Base-by-base conservation (phyloP, 2,888 invertebrate genomes). In the Anticlea derivata region DNA sequence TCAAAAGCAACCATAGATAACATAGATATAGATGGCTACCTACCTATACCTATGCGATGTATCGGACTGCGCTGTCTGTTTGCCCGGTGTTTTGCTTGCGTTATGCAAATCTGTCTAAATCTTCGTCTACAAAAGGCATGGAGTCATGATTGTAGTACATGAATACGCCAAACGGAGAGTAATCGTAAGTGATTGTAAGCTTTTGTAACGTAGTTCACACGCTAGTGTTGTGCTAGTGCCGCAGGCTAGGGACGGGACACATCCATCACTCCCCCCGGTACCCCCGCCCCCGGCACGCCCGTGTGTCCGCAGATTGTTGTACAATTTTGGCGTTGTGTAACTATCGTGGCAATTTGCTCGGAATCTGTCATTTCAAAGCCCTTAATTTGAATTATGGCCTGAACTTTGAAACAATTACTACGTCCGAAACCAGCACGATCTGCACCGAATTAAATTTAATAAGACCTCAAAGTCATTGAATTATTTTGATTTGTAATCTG, bases 91-190 rank as follows among this genome's bases (percentile, higher is more conserved):
- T 44, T 48, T 39, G 55, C 58, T 68, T 70, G 63, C 62, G 58
- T 58, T 66, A 68, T 41, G 50, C 41, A 49, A 50, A 51, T 57
- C 59, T 58, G 66, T 63, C 50, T 44, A 50, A 51, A 55, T 46
- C 53, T 55, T 31, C 40, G 44, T 40, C 51, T 39, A 45, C 60
- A 51, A 58, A 56, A 50, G 70, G 54, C 56, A 51, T 34, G 56
- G 58, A 65, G 60, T 65, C 69, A 72, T 72, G 69, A 70, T 69
- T 72, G 65, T 63, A 69, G 66, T 61, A 72, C 68, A 72, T 70
- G 65, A 66, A 63, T 68, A 53, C 59, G 63, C 69, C 74, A 63
- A 73, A 70, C 68, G 56, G 60, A 66, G 73, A 65, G 67, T 74
- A 72, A 74, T 71, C 66, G 56, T 70, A 65, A 65, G 62, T 61